Evolutionary conservation across 2,888 invertebrate genomes (phyloP).

Genomic region (Loripinus fragilis): DNA sequence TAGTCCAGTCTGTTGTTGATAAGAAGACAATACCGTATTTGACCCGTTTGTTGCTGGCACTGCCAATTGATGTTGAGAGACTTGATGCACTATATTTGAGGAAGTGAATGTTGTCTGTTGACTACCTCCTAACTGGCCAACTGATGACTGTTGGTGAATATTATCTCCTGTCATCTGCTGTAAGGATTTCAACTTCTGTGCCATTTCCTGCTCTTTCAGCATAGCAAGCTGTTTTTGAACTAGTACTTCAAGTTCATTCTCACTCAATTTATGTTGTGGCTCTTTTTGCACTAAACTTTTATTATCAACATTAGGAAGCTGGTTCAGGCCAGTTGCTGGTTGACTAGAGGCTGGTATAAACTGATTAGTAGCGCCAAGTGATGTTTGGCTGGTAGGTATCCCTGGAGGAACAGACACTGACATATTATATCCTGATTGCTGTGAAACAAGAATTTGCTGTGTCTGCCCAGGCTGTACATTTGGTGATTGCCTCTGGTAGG

Average conservation of each 20-base stretch:
- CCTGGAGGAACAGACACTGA: too few relatives aligned
- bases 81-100: background rate
- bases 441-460: too few relatives aligned
- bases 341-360: too few relatives aligned
- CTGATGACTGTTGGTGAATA: background rate
- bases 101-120: background rate
- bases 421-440: too few relatives aligned
- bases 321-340: too few relatives aligned
- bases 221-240: background rate
- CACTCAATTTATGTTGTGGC: background rate
- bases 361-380: background rate
- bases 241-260: background rate
- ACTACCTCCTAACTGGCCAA: background rate
- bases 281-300: too few relatives aligned
- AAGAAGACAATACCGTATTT: background rate
- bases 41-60: background rate
- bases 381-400: background rate
- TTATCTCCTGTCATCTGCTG: background rate
- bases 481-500: too few relatives aligned
- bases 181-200: background rate
- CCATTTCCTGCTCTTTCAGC: background rate
- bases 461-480: too few relatives aligned
- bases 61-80: background rate
- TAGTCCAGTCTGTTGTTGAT: background rate
- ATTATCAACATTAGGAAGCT: too few relatives aligned